These are phyloP conservation scores for Podarcis siculus DNA, from an alignment of 2,797 vertebrate species.

Conservation along the genomic window DNA sequence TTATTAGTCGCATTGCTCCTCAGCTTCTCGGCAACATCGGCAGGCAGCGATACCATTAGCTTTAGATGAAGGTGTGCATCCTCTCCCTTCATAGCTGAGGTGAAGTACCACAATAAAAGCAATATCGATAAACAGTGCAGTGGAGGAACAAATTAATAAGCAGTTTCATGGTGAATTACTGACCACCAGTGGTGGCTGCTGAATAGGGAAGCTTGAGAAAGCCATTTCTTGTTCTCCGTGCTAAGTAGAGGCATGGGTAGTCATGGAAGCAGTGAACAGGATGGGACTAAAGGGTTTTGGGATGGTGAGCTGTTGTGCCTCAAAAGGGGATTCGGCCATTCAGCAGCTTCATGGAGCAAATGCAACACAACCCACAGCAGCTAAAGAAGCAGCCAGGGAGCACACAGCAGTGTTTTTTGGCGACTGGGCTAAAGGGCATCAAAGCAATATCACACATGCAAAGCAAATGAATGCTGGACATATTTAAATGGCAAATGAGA, in stretches of 20 bases:
- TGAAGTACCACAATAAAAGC: conserved; percentile 55
- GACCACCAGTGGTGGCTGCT: conserved; percentile 37
- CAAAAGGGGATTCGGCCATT: neutral
- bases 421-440: too few species aligned
- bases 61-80: conserved; percentile 53
- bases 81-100: conserved; percentile 58
- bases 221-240: conserved; percentile 39
- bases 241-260: conserved; percentile 19
- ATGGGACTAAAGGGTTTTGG: neutral
- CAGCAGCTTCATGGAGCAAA: neutral
- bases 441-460: neutral
- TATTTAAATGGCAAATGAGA: neutral
- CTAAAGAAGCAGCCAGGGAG: neutral
- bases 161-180: conserved; percentile 25
- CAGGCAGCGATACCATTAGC: conserved; percentile 59
- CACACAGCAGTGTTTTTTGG: neutral
- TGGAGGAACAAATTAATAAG: conserved; percentile 57
- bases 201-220: conserved; percentile 36
- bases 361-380: neutral
- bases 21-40: conserved; percentile 69
- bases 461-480: neutral
- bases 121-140: conserved; percentile 54
- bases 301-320: neutral
- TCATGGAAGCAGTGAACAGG: neutral
- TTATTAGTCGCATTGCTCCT: conserved; percentile 63